Conservation (phyloP, 1,140 invertebrate genomes). For the Zaprionus ghesquierei region DNA sequence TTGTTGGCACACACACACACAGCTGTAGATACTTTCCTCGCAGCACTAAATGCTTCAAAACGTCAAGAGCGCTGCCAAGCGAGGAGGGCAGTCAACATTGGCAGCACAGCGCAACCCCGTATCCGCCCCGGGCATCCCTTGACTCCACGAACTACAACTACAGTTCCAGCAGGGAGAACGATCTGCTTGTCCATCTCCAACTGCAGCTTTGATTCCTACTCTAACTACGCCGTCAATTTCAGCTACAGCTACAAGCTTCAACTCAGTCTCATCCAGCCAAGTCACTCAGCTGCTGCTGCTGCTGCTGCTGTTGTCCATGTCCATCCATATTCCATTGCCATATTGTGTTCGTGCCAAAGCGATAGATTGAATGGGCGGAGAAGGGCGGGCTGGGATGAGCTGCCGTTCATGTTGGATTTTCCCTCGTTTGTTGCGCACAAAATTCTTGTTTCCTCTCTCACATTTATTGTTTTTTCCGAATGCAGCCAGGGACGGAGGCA, state of each 20-base stretch:
- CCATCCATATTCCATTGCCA: constrained; percentile 43
- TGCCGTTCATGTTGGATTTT: constrained; percentile 36
- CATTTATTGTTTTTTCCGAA: constrained; percentile 57
- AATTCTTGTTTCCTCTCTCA: constrained; percentile 51
- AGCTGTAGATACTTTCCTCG: not conserved
- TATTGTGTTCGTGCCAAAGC: constrained; percentile 43
- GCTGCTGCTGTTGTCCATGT: constrained; percentile 28
- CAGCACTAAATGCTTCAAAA: constrained; percentile 48
- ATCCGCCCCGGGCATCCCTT: not conserved
- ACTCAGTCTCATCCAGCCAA: not conserved
- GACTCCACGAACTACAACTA: not conserved
- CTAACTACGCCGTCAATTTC: not conserved
- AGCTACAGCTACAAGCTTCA: not conserved
- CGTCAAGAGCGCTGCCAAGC: constrained; percentile 36
- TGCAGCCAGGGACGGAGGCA: not conserved
- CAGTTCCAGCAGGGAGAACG: too few relatives aligned
- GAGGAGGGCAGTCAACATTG: constrained; percentile 7
- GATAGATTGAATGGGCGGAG: constrained; percentile 10
- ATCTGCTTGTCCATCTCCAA: not conserved
- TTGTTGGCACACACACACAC: constrained; percentile 24
- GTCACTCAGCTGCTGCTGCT: not conserved
- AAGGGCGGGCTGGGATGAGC: not conserved
- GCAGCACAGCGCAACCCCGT: not conserved
- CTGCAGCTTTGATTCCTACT: not conserved
- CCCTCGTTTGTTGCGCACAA: constrained; percentile 45